Base-by-base conservation (phyloP, 2,113 vertebrate species). In the Gymnogyps californianus region DNA sequence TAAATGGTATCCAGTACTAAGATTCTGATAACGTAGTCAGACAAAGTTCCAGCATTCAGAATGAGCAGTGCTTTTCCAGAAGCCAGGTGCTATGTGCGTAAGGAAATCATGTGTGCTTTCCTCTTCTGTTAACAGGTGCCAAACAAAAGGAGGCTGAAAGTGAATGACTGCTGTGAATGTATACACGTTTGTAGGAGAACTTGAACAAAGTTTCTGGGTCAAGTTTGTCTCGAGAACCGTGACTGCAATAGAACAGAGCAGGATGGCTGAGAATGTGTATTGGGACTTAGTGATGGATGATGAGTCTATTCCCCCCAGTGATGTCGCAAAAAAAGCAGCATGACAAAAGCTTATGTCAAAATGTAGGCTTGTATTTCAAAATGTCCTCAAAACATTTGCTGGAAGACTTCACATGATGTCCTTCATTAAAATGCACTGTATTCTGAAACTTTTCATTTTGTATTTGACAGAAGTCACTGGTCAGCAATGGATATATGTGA, bases 71-170 rank as follows among this genome's bases (percentile, higher is more conserved):
- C 36, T 47, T 17, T 67, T 64, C 64, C 40, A 11, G 38, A 26
- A 83, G 84, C 49, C 19, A 4, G 12, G n/a, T 29, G 46, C 22
- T 20, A 1, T 3, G 7, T 34, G 77, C 25, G 0, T 18, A 61
- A 61, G 70, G 75, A 51, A 86, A 20, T 94, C 44, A 97, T 42
- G 5, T 11, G 7, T 65, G 26, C 65, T 16, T 83, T 95, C 70
- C 78, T 96, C 26, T 24, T 96, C 40, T 87, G 11, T 78, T 67
- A 20, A 74, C 98, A 99, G 99, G 99, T 96, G 98, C 98, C 98
- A 98, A 98, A 97, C 99, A 98, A 67, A 98, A 99, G 98, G 99
- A 99, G 91, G 97, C 96, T 4, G 98, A 98, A 96, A 91, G 98
- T 1, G 99, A 99, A 96, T 99, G 99, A 99, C 93, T 55, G 22